Conservation (phyloP, 2,888 invertebrate genomes). For the Gymnocheta viridis region DNA sequence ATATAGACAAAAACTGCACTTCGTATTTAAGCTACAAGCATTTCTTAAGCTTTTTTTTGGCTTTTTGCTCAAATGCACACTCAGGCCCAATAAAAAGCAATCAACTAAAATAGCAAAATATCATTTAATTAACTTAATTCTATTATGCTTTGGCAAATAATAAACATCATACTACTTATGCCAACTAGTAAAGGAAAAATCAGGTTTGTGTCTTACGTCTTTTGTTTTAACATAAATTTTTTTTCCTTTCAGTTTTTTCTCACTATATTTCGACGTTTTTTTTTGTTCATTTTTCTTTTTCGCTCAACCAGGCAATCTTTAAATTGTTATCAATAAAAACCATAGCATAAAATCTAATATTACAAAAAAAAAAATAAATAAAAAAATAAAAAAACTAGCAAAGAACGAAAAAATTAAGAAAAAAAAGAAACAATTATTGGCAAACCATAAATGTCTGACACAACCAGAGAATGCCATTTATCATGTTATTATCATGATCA, state of each 20-base stretch:
- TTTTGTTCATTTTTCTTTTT: neutral
- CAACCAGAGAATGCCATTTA: constrained; percentile 69
- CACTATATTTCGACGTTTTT: neutral
- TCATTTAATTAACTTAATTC: constrained; percentile 61
- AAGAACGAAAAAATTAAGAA: neutral
- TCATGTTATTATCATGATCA: constrained; percentile 66
- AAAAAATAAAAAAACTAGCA: neutral
- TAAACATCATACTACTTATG: constrained; percentile 53
- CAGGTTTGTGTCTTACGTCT: constrained; percentile 57
- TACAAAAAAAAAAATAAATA: constrained; percentile 32
- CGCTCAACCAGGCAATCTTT: constrained; percentile 40
- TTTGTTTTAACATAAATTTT: constrained; percentile 44
- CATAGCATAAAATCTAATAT: constrained; percentile 67
- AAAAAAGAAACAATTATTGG: constrained; percentile 66
- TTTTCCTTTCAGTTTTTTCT: constrained; percentile 5
- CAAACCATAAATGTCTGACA: constrained; percentile 70
- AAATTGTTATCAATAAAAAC: constrained; percentile 69
- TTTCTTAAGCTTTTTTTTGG: neutral
- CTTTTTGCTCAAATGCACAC: neutral
- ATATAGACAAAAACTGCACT: constrained; percentile 24
- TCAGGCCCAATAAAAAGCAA: constrained; percentile 52
- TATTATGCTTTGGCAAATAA: constrained; percentile 30
- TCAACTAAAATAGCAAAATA: constrained; percentile 49
- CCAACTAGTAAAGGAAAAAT: neutral
- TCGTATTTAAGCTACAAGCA: neutral